Evolutionary conservation across 2,797 vertebrate genomes (phyloP).

Genomic region (Mormyrops attenuatus): DNA sequence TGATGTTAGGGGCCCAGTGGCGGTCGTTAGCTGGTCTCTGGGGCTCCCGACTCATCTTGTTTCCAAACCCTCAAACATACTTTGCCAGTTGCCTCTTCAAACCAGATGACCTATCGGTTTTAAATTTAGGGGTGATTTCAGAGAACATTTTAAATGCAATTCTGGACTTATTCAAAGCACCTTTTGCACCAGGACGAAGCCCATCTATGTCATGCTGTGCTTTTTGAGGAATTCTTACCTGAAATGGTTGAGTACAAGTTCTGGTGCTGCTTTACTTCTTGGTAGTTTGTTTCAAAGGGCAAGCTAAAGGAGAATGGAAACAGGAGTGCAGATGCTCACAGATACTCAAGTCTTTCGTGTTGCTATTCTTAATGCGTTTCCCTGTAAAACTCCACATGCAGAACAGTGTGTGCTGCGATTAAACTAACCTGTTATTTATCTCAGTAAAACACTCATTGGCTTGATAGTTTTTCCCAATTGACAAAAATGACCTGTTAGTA

Average conservation of each 20-base stretch:
- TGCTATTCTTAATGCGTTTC: neutral
- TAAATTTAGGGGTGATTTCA: neutral
- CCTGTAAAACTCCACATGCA: neutral
- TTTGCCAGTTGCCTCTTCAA: neutral
- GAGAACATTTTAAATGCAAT: neutral
- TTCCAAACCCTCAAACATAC: neutral
- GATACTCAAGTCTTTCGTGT: neutral
- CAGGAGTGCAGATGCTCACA: neutral
- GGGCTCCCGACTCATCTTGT: neutral
- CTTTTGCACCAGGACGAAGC: neutral
- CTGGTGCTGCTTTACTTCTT: neutral
- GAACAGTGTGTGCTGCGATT: neutral
- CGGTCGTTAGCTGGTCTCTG: neutral
- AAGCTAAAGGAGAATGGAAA: neutral
- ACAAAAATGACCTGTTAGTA: neutral
- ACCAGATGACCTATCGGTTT: neutral
- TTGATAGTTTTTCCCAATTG: neutral
- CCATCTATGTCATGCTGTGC: neutral
- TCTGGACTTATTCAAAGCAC: neutral
- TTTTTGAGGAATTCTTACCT: neutral
- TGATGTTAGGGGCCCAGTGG: neutral
- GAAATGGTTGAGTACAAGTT: neutral
- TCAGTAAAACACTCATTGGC: neutral
- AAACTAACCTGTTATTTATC: neutral
- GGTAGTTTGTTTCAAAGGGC: neutral